A percentile compares a stretch with the other conserved stretches of the same genome.
These are phyloP conservation scores for Scortum barcoo DNA, from an alignment of 2,113 vertebrate species.

Conservation along the genomic window DNA sequence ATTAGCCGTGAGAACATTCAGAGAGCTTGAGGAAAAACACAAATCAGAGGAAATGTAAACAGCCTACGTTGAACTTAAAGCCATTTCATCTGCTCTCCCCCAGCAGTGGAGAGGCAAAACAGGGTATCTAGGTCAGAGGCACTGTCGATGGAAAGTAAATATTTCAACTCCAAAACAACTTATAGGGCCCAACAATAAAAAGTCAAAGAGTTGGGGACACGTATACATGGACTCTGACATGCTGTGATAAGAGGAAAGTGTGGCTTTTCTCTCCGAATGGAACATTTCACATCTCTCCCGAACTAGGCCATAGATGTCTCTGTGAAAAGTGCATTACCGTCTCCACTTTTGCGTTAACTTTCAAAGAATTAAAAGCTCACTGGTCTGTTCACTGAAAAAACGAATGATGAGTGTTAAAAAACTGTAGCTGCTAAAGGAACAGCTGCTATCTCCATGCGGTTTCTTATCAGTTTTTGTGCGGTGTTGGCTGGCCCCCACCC, in stretches of 20 bases:
- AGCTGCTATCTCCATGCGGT: conserved; percentile 17
- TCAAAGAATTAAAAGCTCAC: not conserved
- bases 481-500: conserved; percentile 41
- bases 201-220: not conserved
- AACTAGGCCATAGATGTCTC: conserved; percentile 2
- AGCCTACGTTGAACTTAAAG: conserved; percentile 31
- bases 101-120: conserved; percentile 39
- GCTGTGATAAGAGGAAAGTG: conserved; percentile 35
- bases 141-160: conserved; percentile 59
- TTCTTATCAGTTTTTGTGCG: conserved; percentile 59
- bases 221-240: conserved; percentile 37
- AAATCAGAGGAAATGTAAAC: conserved; percentile 61
- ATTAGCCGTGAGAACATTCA: conserved; percentile 33
- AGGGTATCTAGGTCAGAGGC: conserved; percentile 68
- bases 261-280: not conserved
- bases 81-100: conserved; percentile 40
- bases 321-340: not conserved
- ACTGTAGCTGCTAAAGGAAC: conserved; percentile 32
- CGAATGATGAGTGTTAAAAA: not conserved
- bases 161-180: conserved; percentile 50
- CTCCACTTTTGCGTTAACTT: not conserved
- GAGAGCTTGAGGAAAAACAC: conserved; percentile 41
- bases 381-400: not conserved
- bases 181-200: conserved; percentile 17
- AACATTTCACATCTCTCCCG: not conserved